These are phyloP conservation scores for Odontamblyopus rebecca DNA, from an alignment of 2,797 vertebrate species.

Conservation along the genomic window DNA sequence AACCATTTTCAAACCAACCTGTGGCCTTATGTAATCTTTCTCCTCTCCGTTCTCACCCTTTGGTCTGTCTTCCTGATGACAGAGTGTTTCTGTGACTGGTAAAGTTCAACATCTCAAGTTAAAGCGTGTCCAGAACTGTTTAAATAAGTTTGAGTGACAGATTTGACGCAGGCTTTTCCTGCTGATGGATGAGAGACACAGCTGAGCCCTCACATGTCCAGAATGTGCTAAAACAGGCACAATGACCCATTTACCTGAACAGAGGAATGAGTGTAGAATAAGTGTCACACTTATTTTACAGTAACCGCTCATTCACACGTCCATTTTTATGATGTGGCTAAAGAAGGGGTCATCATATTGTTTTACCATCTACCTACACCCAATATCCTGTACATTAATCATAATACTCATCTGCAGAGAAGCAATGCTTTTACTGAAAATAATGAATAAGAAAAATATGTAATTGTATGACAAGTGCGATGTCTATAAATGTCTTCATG, in stretches of 20 bases:
- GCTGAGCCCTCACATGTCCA: not conserved
- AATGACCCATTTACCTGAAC: conserved; percentile 1
- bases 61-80: not conserved
- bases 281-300: not conserved
- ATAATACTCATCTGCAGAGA: too few species aligned
- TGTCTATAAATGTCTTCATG: too few species aligned
- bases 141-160: not conserved
- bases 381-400: too few species aligned
- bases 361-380: too few species aligned
- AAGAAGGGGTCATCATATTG: too few species aligned
- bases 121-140: not conserved
- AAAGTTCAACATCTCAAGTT: not conserved
- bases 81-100: not conserved
- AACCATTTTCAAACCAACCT: not conserved
- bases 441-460: too few species aligned
- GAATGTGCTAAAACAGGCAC: conserved; percentile 2
- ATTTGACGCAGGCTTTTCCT: not conserved
- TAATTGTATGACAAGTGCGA: too few species aligned
- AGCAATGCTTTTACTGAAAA: too few species aligned
- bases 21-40: not conserved
- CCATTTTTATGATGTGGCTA: too few species aligned
- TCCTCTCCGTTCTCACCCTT: not conserved
- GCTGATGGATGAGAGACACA: conserved; percentile 5
- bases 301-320: not conserved
- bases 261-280: not conserved